Percentiles rank a stretch among this genome's conserved stretches.
phyloP scores from a whole-genome alignment of 1,140 invertebrate genomes.

The Leptopilina boulardi region DNA sequence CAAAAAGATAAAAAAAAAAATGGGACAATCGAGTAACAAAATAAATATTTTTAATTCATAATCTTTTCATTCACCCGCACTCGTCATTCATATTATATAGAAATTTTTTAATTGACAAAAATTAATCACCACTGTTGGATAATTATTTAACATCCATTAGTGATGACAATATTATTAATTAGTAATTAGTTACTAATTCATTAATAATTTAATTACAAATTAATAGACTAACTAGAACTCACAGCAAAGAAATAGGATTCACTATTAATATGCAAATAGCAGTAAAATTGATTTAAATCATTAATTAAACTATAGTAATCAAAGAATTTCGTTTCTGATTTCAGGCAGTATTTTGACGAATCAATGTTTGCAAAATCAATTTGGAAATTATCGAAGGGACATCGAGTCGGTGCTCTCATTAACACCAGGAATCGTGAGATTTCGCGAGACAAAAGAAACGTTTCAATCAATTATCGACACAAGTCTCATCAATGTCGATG shows the following conservation, averaged over 20 bases:
- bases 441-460: slow-evolving; percentile 62
- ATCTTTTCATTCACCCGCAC: no score
- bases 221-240: no score
- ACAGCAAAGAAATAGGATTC: neutral
- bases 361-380: slow-evolving; percentile 58
- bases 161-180: no score
- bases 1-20: no score
- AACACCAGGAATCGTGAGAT: slow-evolving; percentile 50
- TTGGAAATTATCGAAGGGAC: slow-evolving; percentile 58
- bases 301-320: slow-evolving; percentile 30
- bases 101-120: no score
- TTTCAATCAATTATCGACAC: slow-evolving; percentile 50
- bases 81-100: no score
- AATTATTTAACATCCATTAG: no score
- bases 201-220: neutral
- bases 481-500: slow-evolving; percentile 67
- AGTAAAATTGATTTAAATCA: neutral
- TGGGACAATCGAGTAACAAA: no score
- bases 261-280: no score
- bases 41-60: no score
- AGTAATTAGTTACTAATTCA: no score
- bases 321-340: slow-evolving; percentile 31
- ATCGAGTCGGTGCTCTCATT: slow-evolving; percentile 62
- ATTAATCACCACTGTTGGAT: no score
- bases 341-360: slow-evolving; percentile 54